A percentile compares a stretch with the other conserved stretches of the same genome.
phyloP scores from a whole-genome alignment of 1,140 invertebrate species.

The Muscidifurax raptorellus region DNA sequence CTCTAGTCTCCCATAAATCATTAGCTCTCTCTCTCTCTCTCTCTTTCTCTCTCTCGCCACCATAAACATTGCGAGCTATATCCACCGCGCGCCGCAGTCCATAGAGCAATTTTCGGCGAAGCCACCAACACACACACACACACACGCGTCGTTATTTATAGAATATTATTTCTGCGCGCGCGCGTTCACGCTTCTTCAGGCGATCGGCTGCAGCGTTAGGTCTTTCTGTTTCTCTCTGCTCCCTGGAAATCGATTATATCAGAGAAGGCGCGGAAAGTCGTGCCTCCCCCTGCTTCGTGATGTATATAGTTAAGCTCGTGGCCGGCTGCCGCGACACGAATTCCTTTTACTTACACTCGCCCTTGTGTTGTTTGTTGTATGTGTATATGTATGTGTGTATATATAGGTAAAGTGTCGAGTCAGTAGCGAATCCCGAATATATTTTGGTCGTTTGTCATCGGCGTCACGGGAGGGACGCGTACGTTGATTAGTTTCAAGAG shows the following conservation, averaged over 20 bases:
- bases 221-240: not conserved
- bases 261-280: not conserved
- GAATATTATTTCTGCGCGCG: not conserved
- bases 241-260: not conserved
- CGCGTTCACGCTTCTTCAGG: not conserved
- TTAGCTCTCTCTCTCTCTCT: not conserved
- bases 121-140: no score
- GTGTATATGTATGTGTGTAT: not conserved
- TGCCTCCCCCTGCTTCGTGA: not conserved
- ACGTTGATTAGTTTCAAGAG: no score
- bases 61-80: not conserved
- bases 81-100: not conserved
- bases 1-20: not conserved
- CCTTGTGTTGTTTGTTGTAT: not conserved
- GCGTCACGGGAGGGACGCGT: not conserved
- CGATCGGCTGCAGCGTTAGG: not conserved
- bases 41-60: not conserved
- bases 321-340: not conserved
- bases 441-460: not conserved
- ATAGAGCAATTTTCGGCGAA: not conserved
- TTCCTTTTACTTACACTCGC: not conserved
- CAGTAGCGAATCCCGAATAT: not conserved
- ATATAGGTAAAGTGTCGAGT: not conserved
- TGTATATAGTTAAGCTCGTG: not conserved
- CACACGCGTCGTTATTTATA: not conserved